These are phyloP conservation scores for Elephantulus edwardii DNA, from an alignment of 2,113 vertebrate species.

Conservation along the genomic window DNA sequence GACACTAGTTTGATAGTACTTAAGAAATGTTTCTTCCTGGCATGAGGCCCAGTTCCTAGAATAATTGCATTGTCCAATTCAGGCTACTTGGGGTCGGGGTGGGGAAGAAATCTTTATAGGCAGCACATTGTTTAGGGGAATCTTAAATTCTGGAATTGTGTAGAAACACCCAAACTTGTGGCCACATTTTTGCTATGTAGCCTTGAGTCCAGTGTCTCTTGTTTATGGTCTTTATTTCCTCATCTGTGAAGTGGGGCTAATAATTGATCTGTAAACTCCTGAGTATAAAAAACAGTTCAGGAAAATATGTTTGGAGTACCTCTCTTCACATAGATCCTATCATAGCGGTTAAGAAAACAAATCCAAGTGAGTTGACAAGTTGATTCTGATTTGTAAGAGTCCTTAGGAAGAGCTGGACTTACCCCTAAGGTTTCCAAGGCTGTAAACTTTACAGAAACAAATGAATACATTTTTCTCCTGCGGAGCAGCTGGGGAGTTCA, in stretches of 20 bases:
- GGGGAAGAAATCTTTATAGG: not conserved
- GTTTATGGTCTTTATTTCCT: not conserved
- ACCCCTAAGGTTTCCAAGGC: not conserved
- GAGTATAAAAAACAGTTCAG: not conserved
- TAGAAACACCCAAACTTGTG: not conserved
- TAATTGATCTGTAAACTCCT: not conserved
- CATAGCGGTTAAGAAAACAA: not conserved
- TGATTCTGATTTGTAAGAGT: not conserved
- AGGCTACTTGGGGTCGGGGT: not conserved
- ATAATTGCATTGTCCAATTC: constrained; percentile 42
- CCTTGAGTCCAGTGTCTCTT: not conserved
- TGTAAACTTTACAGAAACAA: not conserved
- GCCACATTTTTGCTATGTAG: not conserved
- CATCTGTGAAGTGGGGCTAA: not conserved
- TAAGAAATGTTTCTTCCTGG: constrained; percentile 66
- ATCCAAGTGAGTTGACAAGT: not conserved
- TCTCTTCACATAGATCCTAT: not conserved
- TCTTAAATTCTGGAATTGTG: not conserved
- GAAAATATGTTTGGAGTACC: not conserved
- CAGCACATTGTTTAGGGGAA: not conserved
- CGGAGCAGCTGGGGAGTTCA: not conserved
- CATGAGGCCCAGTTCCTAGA: constrained; percentile 24
- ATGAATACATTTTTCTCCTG: not conserved
- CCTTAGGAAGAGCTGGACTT: not conserved
- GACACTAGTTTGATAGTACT: constrained; percentile 57